phyloP scores from a whole-genome alignment of 2,888 invertebrate species.

The Drosophila cracens region DNA sequence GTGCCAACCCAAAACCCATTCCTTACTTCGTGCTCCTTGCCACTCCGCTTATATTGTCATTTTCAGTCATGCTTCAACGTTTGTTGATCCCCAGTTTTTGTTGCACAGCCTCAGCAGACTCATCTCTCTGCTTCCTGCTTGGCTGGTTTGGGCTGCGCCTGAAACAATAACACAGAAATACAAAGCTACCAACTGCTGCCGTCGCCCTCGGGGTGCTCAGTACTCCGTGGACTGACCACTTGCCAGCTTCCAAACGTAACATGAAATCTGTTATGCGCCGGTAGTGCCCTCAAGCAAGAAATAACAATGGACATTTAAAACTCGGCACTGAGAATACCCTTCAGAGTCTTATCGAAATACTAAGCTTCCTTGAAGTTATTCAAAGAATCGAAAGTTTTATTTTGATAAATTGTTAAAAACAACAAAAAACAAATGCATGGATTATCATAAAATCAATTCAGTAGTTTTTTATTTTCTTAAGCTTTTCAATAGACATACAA shows the following conservation, averaged over 20 bases:
- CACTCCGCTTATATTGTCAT: conserved; percentile 59
- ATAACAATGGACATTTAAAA: conserved; percentile 11
- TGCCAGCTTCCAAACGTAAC: conserved; percentile 60
- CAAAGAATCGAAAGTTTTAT: neutral
- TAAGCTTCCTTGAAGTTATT: neutral
- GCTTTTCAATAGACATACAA: neutral
- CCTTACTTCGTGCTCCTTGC: conserved; percentile 4
- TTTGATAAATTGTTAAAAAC: neutral
- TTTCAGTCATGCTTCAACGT: conserved; percentile 64
- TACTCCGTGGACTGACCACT: conserved; percentile 60
- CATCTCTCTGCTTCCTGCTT: conserved; percentile 44
- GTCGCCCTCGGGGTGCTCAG: conserved; percentile 37
- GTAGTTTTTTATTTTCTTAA: neutral
- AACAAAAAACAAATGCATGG: neutral
- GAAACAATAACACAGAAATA: conserved; percentile 66
- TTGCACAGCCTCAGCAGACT: conserved; percentile 25
- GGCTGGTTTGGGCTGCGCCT: conserved; percentile 31
- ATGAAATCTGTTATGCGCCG: conserved; percentile 60
- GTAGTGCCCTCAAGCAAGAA: conserved; percentile 40
- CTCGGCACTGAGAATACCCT: conserved; percentile 36
- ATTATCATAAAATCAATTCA: neutral
- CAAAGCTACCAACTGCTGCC: conserved; percentile 48
- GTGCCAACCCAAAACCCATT: conserved; percentile 5
- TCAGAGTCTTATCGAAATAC: neutral
- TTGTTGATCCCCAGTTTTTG: conserved; percentile 54